Evolutionary conservation across 2,113 vertebrate species (phyloP), one percentile per base, ranked within the genome.

Genomic region (Rhineura floridana): DNA sequence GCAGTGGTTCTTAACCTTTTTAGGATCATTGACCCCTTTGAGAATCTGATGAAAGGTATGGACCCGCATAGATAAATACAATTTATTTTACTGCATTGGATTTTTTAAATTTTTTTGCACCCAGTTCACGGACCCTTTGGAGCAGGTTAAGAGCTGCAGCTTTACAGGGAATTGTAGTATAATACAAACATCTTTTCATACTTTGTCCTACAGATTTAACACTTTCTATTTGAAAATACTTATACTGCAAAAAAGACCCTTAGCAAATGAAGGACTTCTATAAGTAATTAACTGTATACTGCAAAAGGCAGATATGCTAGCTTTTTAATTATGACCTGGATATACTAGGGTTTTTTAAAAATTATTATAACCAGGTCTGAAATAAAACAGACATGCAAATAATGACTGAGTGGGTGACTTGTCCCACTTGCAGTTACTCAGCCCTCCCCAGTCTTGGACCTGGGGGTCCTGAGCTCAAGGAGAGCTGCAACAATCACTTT

Each of bases 311-410:
- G 81, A 76, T 79, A 93, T 19, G 85, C 44, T 92, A 83, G 77
- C 44, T 83, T 77, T 83, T 90, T 89, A n/a, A 21, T 59, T 59
- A 59, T 21, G 55, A 59, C 19, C 55, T 19, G 19, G 13, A 59
- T 59, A 59, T 59, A 21, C 17, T 59, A 59, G n/a, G n/a, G n/a
- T n/a, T 4, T 59, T 59, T 59, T 59, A 59, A 4, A 59, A 17
- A 59, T 59, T n/a, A n/a, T 55, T 92, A 90, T 89, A 95, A 92
- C 75, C 39, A 87, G 59, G 55, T 62, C 1, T 90, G 86, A 94
- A 94, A 84, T 42, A 91, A 93, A 75, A 77, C 21, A 83, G 39
- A 2, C n/a, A 50, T 5, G 84, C 72, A 91, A 52, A 59, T 82
- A 6, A 4, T 69, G 48, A 39, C 21, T 62, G 33, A 36, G 33